Percentiles rank a stretch among this genome's conserved stretches.
Conservation (phyloP, 2,113 vertebrate species). For the Callorhinus ursinus region DNA sequence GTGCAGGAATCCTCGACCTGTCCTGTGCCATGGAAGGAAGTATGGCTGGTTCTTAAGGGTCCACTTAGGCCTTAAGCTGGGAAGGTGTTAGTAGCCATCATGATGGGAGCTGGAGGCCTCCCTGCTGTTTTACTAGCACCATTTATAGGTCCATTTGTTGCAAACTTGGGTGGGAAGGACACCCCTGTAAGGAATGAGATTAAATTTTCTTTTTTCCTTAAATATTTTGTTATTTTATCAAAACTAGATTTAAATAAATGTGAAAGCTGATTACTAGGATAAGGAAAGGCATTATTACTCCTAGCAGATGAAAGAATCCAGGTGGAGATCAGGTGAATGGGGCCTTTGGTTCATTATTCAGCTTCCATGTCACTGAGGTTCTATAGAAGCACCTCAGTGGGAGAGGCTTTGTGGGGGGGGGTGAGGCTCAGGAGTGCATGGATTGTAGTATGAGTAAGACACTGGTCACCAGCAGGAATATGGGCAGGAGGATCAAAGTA, state of each 20-base stretch:
- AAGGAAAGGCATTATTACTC: neutral
- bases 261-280: neutral
- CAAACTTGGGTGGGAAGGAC: neutral
- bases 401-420: no score
- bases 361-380: neutral
- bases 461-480: neutral
- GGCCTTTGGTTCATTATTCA: neutral
- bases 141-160: neutral
- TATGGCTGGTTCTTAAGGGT: neutral
- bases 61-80: neutral
- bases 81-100: neutral
- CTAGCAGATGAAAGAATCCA: neutral
- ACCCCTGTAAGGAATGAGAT: neutral
- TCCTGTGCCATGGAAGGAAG: neutral
- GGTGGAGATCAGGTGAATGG: neutral
- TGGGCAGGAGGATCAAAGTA: neutral
- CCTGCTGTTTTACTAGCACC: neutral
- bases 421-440: neutral
- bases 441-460: no score
- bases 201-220: neutral
- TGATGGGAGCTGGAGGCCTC: neutral
- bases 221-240: conserved; percentile 26
- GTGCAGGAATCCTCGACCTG: neutral
- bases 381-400: neutral
- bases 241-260: neutral